Base-by-base conservation (phyloP, 1,140 invertebrate genomes). In the Amphibalanus amphitrite region DNA sequence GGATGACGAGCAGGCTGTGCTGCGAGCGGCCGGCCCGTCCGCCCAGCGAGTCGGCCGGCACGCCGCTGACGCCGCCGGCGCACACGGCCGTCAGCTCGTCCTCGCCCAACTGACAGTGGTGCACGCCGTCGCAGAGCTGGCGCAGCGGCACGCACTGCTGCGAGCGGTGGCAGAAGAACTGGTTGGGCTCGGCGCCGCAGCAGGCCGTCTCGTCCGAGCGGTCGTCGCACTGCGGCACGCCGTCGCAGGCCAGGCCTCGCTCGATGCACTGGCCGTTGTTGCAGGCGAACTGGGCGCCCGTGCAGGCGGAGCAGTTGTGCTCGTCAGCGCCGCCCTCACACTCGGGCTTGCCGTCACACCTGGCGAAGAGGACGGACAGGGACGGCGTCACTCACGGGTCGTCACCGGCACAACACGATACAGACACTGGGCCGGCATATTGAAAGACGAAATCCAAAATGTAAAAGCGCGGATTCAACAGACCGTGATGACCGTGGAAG, bases 31-130 rank as follows among this genome's bases (percentile, higher is more conserved):
- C 47, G 17, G 47, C 6, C 17, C 47, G 6, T 8, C 17, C 47
- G 6, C 47, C 47, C 13, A 23, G 47, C 47, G 13, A 13, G 33
- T 26, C 64, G 64, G 64, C 64, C 6, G 64, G 64, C 64, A 28
- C 65, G 1, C 65, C 6, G 65, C 65, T 26, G 23, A 67, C 28
- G n/a, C 65, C 10, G 65, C 65, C n/a, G 65, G 28, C 65, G 77
- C 33, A 78, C 75, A 82, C 86, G 75, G 89, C 91, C 71, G 87
- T 86, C 67, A 85, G 85, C 79, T 93, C 92, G 79, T 95, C 92
- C 77, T 92, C 90, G 0, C 87, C 88, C 70, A 86, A 82, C 0
- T 87, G 89, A 81, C 92, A 95, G 76, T 94, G 89, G 28, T 83
- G 82, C 15, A 81, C 79, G 0, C 88, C 88, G 79, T 93, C 88